Evolutionary conservation across 2,888 invertebrate genomes (phyloP), one percentile per base, ranked within the genome.

Genomic region (Bombylius major): DNA sequence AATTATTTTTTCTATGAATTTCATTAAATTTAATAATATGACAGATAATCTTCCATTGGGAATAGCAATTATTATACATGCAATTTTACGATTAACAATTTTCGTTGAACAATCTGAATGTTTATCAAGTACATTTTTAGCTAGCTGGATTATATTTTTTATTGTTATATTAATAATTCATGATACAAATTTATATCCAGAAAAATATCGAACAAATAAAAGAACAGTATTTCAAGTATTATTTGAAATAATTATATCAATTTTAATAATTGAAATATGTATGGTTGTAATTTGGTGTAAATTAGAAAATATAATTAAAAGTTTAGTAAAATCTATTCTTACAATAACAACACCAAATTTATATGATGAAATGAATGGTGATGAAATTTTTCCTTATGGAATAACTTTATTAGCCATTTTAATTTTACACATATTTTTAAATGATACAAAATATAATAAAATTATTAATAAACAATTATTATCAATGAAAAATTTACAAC

Each of bases 311-410:
- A 42, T 48, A 4, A 48, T 59, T 31, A 55, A 58, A 39, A 57
- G 48, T 51, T 9, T 58, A 9, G 46, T 60, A 9, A 60, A 61
- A 53, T 59, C 54, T 44, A 51, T 59, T 8, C 49, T 61, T 58
- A 39, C 56, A 61, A 42, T 47, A 33, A 5, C 32, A 55, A 3
- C 39, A 1, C 54, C 54, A 13, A 59, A 59, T 49, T 53, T 61
- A 48, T 61, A 61, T 50, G 56, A 60, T 44, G 59, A 60, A 34
- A 58, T 61, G 55, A 60, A 60, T 31, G 61, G 61, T n/a, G 61
- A 61, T 49, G n/a, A n/a, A n/a, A n/a, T 51, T 53, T 13, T 55
- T 14, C 59, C 58, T 9, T 50, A 56, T 47, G 6, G 60, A 32
- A 39, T 61, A 23, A 23, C 1, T 23, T 23, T 23, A 23, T 23